Evolutionary conservation across 2,113 vertebrate species (phyloP), one percentile per base, ranked within the genome.

Genomic region (Larimichthys crocea): DNA sequence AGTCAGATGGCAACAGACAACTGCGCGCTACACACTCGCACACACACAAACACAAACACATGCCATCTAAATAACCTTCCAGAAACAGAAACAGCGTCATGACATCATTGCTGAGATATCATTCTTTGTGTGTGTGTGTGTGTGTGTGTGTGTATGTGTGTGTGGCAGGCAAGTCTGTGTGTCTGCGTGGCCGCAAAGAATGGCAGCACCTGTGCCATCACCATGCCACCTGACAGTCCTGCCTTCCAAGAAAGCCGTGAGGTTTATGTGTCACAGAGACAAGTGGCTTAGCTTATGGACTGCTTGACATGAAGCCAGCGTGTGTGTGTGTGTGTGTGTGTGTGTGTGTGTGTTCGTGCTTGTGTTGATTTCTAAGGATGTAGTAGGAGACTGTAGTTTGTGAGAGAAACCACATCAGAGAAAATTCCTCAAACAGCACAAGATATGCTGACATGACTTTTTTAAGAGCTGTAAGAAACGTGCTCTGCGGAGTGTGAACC

Each of bases 11-110:
- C 65, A 66, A 60, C 61, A 79, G 62, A 80, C 88, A 85, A 80
- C 59, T 80, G 85, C 74, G 52, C n/a, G 22, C 74, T 65, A 26
- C 64, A 76, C 81, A 70, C 57, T 46, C 42, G 69, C 56, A 20
- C 64, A 73, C 81, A 70, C 57, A 40, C 48, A 57, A 70, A 70
- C 57, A 40, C 48, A 57, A 70, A 70, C 67, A 67, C 71, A 79
- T 87, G 77, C 80, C 85, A 59, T 57, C 63, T 17, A 69, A 74
- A 84, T 82, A 76, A 76, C 78, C 78, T 84, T 89, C 87, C 83
- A 74, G 56, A 84, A 89, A 83, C 83, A 74, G 56, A 84, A 89
- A 83, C 61, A 89, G 87, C 63, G 60, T n/a, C 71, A 82, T 89
- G 83, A 87, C 80, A 87, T 89, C 87, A 84, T 16, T 73, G 57